These are phyloP conservation scores for Fulmarus glacialis DNA, from an alignment of 2,113 vertebrate genomes.

Conservation along the genomic window DNA sequence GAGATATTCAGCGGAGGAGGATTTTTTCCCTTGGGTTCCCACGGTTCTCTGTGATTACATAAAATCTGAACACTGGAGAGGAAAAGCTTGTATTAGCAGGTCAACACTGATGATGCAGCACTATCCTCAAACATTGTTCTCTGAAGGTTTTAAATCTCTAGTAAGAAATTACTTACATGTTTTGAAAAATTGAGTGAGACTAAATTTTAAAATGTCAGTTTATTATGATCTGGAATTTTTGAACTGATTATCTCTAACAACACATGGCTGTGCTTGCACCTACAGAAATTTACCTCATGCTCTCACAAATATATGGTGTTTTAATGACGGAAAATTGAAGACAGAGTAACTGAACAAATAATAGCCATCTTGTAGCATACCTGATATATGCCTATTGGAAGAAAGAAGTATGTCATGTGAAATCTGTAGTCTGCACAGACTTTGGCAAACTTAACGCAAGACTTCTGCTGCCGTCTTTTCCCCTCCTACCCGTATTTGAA, in stretches of 20 bases:
- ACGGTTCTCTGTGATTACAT: slow-evolving; percentile 6
- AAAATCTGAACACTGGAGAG: background rate
- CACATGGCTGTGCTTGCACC: background rate
- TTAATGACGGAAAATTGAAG: background rate
- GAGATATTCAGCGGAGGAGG: background rate
- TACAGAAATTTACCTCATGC: background rate
- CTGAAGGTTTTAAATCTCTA: background rate
- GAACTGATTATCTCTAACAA: background rate
- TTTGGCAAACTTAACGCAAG: background rate
- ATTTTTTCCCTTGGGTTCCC: slow-evolving; percentile 42
- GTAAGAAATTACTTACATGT: background rate
- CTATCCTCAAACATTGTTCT: background rate
- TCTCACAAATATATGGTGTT: background rate
- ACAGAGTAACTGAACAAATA: background rate
- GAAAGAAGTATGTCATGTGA: accelerated
- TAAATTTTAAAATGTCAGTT: background rate
- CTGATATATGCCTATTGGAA: accelerated
- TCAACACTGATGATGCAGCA: background rate
- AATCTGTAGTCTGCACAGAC: background rate
- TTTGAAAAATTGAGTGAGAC: background rate
- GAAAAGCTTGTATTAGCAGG: background rate
- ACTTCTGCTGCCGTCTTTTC: background rate
- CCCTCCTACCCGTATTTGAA: background rate
- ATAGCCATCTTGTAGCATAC: background rate
- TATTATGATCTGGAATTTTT: background rate